Evolutionary conservation across 2,797 vertebrate genomes (phyloP), one percentile per base, ranked within the genome.

Genomic region (Myotis daubentonii): DNA sequence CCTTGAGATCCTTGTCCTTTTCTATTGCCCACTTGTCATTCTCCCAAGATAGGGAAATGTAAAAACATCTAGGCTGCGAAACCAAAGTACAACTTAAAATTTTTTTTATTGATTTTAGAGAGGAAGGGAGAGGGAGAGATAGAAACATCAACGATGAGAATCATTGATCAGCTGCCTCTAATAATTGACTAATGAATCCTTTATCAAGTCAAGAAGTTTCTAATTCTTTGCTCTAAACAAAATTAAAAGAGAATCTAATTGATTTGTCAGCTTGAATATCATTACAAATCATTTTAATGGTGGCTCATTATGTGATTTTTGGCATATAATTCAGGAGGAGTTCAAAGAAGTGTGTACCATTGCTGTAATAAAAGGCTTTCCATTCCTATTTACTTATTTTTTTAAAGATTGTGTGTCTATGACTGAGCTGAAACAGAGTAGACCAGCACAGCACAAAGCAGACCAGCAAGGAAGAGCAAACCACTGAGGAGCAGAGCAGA

Each of bases 241-340:
- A 86, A 66, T 80, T 82, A 60, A 60, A 74, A 72, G 49, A 86
- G 41, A 74, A 86, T 81, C 36, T 70, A 95, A 89, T 75, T 75
- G 82, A 91, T n/a, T 72, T 93, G 44, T 71, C n/a, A 91, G 8
- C 41, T 53, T 55, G 72, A 87, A 83, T 71, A 57, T 95, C 62
- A 83, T 91, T 83, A 55, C 65, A 87, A 76, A 53, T 65, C 65
- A 60, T 82, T 87, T 66, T 76, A 53, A 82, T 90, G 60, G 68
- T 85, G 20, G 33, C n/a, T 89, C 12, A 57, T 53, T 25, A n/a
- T 74, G 66, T 66, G 74, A 47, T 71, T 65, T 33, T 65, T 17
- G 15, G 62, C 62, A 17, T 33, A n/a, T 17, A 65, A n/a, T 65
- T 65, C 62, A 86, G 60, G 62, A 76, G 57, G 11, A 28, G 38